Evolutionary conservation across 1,140 invertebrate genomes (phyloP).

Genomic region (Drosophila littoralis): DNA sequence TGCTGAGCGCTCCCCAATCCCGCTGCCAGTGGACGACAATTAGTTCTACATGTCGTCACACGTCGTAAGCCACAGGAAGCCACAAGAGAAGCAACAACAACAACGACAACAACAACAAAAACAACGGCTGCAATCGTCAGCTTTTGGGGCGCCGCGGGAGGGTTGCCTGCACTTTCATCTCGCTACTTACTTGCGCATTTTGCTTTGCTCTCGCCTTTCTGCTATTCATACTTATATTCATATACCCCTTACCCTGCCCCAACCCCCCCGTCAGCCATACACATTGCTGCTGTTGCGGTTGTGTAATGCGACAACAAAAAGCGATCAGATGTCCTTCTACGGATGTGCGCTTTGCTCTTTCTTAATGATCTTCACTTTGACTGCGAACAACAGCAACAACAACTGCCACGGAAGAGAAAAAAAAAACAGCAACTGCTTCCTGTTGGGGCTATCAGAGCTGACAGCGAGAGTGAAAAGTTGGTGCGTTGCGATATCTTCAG

Average conservation of each 20-base stretch:
- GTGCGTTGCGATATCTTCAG: constrained; percentile 5
- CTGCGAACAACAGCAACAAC: constrained; percentile 8
- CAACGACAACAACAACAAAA: too few relatives aligned
- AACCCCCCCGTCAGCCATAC: not conserved
- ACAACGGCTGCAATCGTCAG: constrained; percentile 24
- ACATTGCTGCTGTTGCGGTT: constrained; percentile 51
- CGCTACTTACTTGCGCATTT: constrained; percentile 35
- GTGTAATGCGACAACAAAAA: constrained; percentile 72
- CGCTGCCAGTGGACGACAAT: constrained; percentile 74
- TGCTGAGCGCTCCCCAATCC: constrained; percentile 5
- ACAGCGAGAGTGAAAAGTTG: constrained; percentile 7
- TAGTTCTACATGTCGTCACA: constrained; percentile 84
- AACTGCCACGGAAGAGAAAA: not conserved
- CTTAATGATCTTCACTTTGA: constrained; percentile 76
- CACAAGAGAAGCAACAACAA: constrained; percentile 41
- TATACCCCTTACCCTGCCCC: not conserved
- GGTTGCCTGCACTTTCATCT: constrained; percentile 78
- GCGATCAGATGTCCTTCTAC: constrained; percentile 84
- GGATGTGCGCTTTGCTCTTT: constrained; percentile 72
- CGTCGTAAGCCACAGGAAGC: constrained; percentile 83
- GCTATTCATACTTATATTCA: constrained; percentile 30
- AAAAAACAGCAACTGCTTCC: constrained; percentile 15
- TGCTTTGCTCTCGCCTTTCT: constrained; percentile 31
- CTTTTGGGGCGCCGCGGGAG: constrained; percentile 44
- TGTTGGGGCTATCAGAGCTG: constrained; percentile 15